Conservation (phyloP, 2,797 vertebrate species). For the Gymnothorax javanicus region DNA sequence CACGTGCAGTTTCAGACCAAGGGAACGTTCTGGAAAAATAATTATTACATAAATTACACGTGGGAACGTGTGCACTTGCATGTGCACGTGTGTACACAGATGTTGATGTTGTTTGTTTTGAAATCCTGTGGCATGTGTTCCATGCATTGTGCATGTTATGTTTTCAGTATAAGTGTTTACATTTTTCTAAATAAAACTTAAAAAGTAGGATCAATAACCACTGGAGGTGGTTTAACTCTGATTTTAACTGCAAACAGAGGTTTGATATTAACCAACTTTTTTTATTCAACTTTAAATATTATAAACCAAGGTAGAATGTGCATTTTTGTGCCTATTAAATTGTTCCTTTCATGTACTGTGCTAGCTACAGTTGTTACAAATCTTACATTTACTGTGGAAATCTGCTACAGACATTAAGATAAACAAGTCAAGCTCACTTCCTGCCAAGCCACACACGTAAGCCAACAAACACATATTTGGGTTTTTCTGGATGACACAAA, state of each 20-base stretch:
- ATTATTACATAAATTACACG: background rate
- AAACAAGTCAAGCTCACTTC: background rate
- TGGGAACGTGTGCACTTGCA: background rate
- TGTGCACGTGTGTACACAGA: background rate
- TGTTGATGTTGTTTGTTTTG: background rate
- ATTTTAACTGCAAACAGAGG: background rate
- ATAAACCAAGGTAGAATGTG: background rate
- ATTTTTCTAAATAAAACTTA: background rate
- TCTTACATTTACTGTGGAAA: conserved; percentile 4
- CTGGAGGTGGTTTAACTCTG: background rate
- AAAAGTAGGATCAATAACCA: background rate
- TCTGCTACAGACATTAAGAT: conserved; percentile 5
- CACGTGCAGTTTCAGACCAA: background rate
- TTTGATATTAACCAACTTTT: background rate
- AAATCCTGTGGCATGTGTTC: background rate
- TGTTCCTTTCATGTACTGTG: background rate
- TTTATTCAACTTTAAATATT: background rate
- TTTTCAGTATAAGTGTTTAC: background rate
- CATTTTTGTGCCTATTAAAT: background rate
- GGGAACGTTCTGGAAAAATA: background rate
- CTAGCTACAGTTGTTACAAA: background rate
- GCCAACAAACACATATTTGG: background rate
- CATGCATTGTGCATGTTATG: background rate
- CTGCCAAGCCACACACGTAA: background rate
- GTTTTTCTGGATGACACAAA: background rate